Evolutionary conservation across 2,113 vertebrate species (phyloP), one percentile per base, ranked within the genome.

Genomic region (Megaleporinus macrocephalus): DNA sequence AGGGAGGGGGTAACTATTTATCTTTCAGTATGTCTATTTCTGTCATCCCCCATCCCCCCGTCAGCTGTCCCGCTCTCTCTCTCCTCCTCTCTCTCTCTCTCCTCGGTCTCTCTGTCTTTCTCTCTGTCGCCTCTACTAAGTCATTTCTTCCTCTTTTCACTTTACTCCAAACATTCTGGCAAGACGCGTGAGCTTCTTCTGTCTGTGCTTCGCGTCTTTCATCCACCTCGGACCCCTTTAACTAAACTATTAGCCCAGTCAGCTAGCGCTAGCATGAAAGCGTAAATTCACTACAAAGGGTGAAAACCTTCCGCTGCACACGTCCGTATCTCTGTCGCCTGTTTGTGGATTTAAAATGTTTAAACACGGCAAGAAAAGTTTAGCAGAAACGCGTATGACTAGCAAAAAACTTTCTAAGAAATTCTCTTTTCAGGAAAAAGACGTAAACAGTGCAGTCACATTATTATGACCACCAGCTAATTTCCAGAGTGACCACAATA

Each of bases 11-110:
- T 81, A 82, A 89, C 92, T 94, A 94, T 93, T 93, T 95, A 92
- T 94, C 92, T 88, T 86, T 92, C 89, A 91, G 88, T 90, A 87
- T 79, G 87, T 93, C 94, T 95, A 94, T 95, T 95, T 93, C 89
- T 90, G 93, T 91, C 88, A 77, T 75, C 78, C 62, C 86, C 94
- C 93, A 88, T 91, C 92, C 93, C 92, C 94, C 89, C 85, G 78
- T 73, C 94, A 95, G 94, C 94, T 95, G 94, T 94, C 93, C 88
- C 78, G 84, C 66, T 87, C 87, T 83, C 74, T 66, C 15, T 83
- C 72, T 80, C 84, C 68, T 76, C 55, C 84, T 76, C 77, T 73
- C 71, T 83, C 89, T 84, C 88, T 85, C 86, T 84, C 76, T 63
- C 53, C 84, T 70, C 78, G 49, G 83, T 75, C 77, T 73, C 68